These are phyloP conservation scores for Ophion ellenae DNA, from an alignment of 2,888 invertebrate species.

Conservation along the genomic window DNA sequence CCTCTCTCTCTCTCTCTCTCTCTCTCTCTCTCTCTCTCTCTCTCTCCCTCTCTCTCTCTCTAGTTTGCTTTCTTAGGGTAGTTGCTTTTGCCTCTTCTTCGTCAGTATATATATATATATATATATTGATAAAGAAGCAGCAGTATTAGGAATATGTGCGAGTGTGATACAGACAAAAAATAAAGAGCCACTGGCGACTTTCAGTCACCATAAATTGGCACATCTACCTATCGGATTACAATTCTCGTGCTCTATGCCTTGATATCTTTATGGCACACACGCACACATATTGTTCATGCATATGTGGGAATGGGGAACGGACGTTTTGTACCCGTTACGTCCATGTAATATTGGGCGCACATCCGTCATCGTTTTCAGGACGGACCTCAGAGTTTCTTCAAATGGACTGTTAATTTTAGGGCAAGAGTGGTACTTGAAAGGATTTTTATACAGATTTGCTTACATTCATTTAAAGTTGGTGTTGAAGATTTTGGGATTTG, in stretches of 20 bases:
- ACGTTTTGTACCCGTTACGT: too few relatives aligned
- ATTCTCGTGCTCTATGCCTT: neutral
- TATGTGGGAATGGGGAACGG: too few relatives aligned
- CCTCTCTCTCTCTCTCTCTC: too few relatives aligned
- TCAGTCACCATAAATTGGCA: slow-evolving; percentile 46
- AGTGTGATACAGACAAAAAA: slow-evolving; percentile 25
- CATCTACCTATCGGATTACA: slow-evolving; percentile 18
- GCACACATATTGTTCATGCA: too few relatives aligned
- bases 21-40: too few relatives aligned
- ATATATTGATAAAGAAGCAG: neutral
- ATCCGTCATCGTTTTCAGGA: neutral
- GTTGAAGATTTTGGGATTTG: too few relatives aligned
- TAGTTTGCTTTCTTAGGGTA: too few relatives aligned
- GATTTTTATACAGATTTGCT: neutral
- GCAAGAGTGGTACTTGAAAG: neutral
- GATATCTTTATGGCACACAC: slow-evolving; percentile 2
- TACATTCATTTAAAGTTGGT: neutral
- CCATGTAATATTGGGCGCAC: too few relatives aligned
- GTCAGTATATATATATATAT: too few relatives aligned
- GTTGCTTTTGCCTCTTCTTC: too few relatives aligned
- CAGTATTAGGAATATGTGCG: slow-evolving; percentile 19
- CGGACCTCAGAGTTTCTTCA: too few relatives aligned
- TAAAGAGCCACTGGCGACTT: slow-evolving; percentile 22
- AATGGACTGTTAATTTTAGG: neutral
- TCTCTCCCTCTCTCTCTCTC: too few relatives aligned